Evolutionary conservation across 2,888 invertebrate species (phyloP).

Genomic region (Coremacera marginata): DNA sequence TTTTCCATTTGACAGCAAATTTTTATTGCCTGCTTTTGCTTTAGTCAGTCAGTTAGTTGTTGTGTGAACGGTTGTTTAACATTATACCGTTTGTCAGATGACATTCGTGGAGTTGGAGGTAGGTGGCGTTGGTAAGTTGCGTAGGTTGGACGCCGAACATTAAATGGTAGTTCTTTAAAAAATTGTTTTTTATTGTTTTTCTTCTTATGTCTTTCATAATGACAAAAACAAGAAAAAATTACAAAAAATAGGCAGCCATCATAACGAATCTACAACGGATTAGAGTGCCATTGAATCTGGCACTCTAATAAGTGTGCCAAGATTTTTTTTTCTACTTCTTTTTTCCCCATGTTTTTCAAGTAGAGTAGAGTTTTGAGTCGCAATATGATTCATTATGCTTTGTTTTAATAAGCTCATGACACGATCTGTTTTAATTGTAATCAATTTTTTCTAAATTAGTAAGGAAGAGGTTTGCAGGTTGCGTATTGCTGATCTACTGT

Average conservation of each 20-base stretch:
- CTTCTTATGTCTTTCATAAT: not conserved
- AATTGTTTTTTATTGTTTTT: too few species aligned
- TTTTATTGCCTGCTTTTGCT: not conserved
- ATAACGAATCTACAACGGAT: not conserved
- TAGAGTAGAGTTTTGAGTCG: constrained; percentile 36
- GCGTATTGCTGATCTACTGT: too few species aligned
- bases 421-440: too few species aligned
- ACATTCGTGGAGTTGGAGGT: too few species aligned
- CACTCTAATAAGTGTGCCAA: constrained; percentile 20
- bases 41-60: not conserved
- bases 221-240: not conserved
- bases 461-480: too few species aligned
- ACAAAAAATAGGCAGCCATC: not conserved
- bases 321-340: constrained; percentile 3
- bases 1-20: constrained; percentile 53
- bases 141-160: too few species aligned
- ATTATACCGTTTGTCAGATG: not conserved
- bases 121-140: too few species aligned
- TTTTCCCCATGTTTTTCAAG: constrained; percentile 3
- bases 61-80: not conserved
- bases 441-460: too few species aligned
- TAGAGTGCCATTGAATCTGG: not conserved
- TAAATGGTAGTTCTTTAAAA: too few species aligned
- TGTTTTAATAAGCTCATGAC: too few species aligned
- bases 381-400: not conserved